phyloP scores from a whole-genome alignment of 1,140 invertebrate species.

The Monomorium pharaonis region DNA sequence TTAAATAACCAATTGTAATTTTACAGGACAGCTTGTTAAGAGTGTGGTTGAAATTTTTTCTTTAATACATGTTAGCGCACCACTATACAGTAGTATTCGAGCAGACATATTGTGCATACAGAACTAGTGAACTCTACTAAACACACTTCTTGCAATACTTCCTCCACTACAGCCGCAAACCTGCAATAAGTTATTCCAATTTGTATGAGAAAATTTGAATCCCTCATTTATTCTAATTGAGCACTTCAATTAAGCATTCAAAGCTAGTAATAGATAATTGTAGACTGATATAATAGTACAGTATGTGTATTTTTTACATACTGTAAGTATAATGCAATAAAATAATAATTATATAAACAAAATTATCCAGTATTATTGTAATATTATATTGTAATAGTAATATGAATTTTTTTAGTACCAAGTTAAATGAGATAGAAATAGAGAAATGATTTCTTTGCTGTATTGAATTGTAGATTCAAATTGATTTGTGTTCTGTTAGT shows the following conservation, averaged over 20 bases:
- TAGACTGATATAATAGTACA: neutral
- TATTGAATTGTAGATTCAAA: too few species aligned
- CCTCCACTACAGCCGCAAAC: constrained; percentile 64
- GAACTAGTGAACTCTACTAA: constrained; percentile 73
- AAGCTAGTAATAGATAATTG: neutral
- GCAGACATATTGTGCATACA: constrained; percentile 72
- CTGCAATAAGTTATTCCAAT: constrained; percentile 49
- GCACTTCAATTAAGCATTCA: neutral
- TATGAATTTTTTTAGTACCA: neutral
- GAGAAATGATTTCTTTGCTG: neutral
- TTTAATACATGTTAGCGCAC: constrained; percentile 49
- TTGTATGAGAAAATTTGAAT: constrained; percentile 8
- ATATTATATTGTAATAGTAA: neutral
- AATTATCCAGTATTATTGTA: too few species aligned
- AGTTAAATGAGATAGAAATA: neutral
- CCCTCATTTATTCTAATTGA: neutral
- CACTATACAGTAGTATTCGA: constrained; percentile 75
- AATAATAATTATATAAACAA: neutral
- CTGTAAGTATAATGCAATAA: neutral
- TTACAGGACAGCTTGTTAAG: neutral
- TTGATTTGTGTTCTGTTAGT: too few species aligned
- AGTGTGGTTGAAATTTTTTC: neutral
- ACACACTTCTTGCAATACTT: constrained; percentile 68
- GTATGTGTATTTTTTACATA: too few species aligned
- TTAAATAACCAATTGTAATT: neutral